Conservation (phyloP, 2,888 invertebrate genomes). For the Sinohyriopsis cumingii region DNA sequence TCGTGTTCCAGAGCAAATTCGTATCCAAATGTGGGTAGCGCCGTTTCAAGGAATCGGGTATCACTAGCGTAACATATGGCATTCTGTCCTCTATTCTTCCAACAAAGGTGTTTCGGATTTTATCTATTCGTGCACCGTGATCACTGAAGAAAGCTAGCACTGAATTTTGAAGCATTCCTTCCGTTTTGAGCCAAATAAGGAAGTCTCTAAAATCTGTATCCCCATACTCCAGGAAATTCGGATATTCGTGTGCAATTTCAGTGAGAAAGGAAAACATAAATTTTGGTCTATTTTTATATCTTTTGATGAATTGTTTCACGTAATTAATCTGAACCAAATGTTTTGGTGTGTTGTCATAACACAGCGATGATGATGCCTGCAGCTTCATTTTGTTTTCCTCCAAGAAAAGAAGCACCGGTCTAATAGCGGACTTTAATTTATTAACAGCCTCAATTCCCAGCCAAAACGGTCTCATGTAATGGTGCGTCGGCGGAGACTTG, state of each 20-base stretch:
- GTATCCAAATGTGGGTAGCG: constrained; percentile 78
- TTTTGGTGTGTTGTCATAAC: constrained; percentile 28
- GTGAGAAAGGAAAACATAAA: constrained; percentile 91
- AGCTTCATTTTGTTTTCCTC: constrained; percentile 27
- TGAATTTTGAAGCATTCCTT: constrained; percentile 58
- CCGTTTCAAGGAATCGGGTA: constrained; percentile 82
- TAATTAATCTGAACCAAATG: constrained; percentile 78
- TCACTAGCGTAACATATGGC: constrained; percentile 83
- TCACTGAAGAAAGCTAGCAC: constrained; percentile 80
- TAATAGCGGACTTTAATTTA: constrained; percentile 5
- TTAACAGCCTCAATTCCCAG: constrained; percentile 20
- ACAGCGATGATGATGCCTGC: constrained; percentile 19
- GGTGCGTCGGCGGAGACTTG: constrained; percentile 30
- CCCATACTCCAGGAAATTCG: constrained; percentile 84
- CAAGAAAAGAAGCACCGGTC: constrained; percentile 13
- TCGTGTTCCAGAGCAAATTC: constrained; percentile 80
- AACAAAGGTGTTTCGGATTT: constrained; percentile 86
- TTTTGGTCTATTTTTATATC: constrained; percentile 77
- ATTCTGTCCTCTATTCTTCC: constrained; percentile 86
- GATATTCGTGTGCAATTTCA: constrained; percentile 87
- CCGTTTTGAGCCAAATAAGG: constrained; percentile 73
- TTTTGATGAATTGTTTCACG: constrained; percentile 74
- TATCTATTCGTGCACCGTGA: constrained; percentile 91
- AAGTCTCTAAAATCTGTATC: constrained; percentile 80
- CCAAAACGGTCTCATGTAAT: constrained; percentile 42